Evolutionary conservation across 2,113 vertebrate species (phyloP).

Genomic region (Spilogale gracilis): DNA sequence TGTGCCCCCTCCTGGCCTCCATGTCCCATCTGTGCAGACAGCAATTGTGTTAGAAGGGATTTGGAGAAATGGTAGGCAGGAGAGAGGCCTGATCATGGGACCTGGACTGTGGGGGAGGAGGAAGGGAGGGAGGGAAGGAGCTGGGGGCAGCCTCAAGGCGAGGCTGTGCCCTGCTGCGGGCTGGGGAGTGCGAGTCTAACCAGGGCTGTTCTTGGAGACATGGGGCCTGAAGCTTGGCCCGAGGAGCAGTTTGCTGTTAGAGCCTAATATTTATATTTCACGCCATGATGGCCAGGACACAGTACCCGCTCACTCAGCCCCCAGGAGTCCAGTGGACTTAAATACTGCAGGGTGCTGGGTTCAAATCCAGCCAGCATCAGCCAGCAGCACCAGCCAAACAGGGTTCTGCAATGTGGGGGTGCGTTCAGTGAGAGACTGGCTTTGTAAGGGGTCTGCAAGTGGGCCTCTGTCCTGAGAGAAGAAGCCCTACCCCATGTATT

Average conservation of each 20-base stretch:
- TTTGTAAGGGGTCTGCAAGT: not conserved
- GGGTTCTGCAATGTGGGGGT: rapidly evolving
- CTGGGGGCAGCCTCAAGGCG: not conserved
- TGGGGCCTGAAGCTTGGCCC: not conserved
- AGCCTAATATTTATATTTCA: not conserved
- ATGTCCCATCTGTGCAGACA: not conserved
- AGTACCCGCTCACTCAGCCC: not conserved
- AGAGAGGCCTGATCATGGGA: not conserved
- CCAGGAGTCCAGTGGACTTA: not conserved
- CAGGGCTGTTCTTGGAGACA: not conserved
- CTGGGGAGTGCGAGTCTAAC: no score
- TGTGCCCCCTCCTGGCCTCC: not conserved
- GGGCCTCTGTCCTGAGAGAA: not conserved
- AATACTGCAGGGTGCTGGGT: not conserved
- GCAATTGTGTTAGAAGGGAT: not conserved
- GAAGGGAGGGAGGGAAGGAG: not conserved
- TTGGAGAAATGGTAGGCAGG: not conserved
- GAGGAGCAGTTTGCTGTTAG: not conserved
- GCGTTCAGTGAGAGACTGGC: not conserved
- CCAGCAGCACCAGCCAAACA: rapidly evolving
- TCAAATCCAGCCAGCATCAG: not conserved
- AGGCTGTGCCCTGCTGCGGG: rapidly evolving
- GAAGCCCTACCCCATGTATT: not conserved
- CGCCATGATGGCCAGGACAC: not conserved
- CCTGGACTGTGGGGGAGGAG: not conserved